A percentile compares a stretch with the other conserved stretches of the same genome.
phyloP scores from a whole-genome alignment of 2,888 invertebrate species.

The Oconnorella tubifera region DNA sequence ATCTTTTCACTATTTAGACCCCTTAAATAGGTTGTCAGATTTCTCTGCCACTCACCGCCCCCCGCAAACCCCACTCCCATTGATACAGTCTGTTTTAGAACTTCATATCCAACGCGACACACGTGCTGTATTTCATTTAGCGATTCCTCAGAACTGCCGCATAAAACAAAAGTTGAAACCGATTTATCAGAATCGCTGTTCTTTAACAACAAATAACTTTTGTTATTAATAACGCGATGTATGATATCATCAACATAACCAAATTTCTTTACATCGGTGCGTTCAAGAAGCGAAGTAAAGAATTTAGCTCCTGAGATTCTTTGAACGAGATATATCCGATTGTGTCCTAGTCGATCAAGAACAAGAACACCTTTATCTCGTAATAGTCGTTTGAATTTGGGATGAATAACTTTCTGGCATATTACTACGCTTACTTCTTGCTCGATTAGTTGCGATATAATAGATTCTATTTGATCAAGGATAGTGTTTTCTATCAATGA shows the following conservation, averaged over 20 bases:
- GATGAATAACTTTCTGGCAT: background rate
- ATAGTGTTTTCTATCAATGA: background rate
- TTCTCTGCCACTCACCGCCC: background rate
- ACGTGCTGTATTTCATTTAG: background rate
- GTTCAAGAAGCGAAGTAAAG: background rate
- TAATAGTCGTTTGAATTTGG: background rate
- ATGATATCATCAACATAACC: background rate
- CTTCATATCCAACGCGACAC: background rate
- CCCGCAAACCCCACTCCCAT: background rate
- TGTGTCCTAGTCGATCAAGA: background rate
- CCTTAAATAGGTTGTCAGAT: background rate
- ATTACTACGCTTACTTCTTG: background rate
- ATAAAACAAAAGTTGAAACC: background rate
- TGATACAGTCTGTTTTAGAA: background rate
- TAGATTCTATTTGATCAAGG: background rate
- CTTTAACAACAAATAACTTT: background rate
- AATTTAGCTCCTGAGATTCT: background rate
- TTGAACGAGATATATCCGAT: background rate
- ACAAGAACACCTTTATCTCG: background rate
- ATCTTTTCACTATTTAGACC: background rate
- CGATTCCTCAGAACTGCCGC: background rate
- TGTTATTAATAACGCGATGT: background rate
- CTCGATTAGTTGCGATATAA: background rate
- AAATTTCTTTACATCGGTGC: background rate
- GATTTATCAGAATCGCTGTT: background rate